Evolutionary conservation across 2,113 vertebrate species (phyloP).

Genomic region (Aegithalos caudatus): DNA sequence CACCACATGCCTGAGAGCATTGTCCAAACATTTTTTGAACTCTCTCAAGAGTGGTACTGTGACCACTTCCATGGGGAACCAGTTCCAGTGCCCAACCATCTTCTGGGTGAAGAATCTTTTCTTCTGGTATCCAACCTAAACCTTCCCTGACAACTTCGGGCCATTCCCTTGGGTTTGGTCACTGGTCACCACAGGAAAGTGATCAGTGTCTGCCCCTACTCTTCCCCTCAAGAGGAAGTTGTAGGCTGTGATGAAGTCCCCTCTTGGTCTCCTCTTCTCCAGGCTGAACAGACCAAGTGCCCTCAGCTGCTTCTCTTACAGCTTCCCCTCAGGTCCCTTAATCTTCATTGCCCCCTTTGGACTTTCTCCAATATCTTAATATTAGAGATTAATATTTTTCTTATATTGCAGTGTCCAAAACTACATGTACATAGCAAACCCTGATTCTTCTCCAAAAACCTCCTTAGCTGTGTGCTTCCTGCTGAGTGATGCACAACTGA

Average conservation of each 20-base stretch:
- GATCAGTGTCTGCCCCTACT: no score
- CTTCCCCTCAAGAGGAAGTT: no score
- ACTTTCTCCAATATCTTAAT: not conserved
- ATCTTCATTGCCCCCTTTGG: not conserved
- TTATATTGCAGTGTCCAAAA: not conserved
- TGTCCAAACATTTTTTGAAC: not conserved
- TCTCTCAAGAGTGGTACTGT: not conserved
- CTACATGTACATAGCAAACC: no score
- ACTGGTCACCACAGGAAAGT: no score
- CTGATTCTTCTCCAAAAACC: not conserved
- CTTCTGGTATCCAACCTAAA: no score
- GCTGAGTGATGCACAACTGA: rapidly evolving
- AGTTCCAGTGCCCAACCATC: no score
- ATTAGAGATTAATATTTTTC: not conserved
- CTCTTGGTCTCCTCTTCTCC: not conserved
- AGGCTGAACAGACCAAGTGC: not conserved
- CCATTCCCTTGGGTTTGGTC: no score
- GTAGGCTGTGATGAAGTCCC: not conserved
- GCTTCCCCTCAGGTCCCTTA: not conserved
- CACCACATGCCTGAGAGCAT: not conserved
- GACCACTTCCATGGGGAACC: not conserved
- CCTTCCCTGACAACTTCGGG: no score
- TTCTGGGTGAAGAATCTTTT: no score
- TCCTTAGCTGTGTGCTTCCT: not conserved
- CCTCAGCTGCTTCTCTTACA: not conserved